Conservation (phyloP, 30 jellyfish, hydroid and myxozoan genomes). For the Nemopilema nomurai region DNA sequence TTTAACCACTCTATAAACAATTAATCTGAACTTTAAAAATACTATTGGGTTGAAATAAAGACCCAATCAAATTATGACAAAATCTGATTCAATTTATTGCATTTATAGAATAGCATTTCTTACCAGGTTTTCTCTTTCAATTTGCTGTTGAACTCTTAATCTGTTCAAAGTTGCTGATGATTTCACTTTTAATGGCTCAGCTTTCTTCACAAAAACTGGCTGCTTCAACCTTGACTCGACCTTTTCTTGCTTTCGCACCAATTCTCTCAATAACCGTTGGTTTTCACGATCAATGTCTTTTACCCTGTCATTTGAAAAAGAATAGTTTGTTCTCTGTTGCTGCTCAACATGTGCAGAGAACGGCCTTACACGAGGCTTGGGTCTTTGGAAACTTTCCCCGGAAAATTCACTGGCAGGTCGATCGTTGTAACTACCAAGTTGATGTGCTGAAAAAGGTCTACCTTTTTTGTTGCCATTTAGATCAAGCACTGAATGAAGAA, state of each 20-base stretch:
- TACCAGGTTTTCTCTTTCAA: conserved; percentile 87
- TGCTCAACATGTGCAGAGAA: conserved; percentile 51
- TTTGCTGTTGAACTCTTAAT: conserved; percentile 70
- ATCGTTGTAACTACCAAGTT: conserved; percentile 14
- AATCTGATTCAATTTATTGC: not conserved
- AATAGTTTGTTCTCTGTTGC: conserved; percentile 61
- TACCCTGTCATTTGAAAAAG: conserved; percentile 83
- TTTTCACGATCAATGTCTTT: conserved; percentile 86
- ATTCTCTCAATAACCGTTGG: conserved; percentile 77
- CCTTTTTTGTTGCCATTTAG: conserved; percentile 38
- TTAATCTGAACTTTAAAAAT: no score
- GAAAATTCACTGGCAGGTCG: conserved; percentile 22
- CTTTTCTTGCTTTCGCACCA: conserved; percentile 50
- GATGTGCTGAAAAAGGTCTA: conserved; percentile 67
- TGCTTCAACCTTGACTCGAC: conserved; percentile 17
- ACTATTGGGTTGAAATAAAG: no score
- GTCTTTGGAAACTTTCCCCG: not conserved
- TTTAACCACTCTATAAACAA: no score
- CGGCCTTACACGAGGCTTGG: conserved; percentile 45
- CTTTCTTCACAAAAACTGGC: conserved; percentile 27
- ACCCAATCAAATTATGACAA: no score
- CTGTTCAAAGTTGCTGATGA: conserved; percentile 87
- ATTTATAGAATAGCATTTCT: not conserved
- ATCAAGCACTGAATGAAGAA: conserved; percentile 78
- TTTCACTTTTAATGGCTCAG: conserved; percentile 67